phyloP scores from a whole-genome alignment of 2,113 vertebrate genomes.

The Salvelinus fontinalis region DNA sequence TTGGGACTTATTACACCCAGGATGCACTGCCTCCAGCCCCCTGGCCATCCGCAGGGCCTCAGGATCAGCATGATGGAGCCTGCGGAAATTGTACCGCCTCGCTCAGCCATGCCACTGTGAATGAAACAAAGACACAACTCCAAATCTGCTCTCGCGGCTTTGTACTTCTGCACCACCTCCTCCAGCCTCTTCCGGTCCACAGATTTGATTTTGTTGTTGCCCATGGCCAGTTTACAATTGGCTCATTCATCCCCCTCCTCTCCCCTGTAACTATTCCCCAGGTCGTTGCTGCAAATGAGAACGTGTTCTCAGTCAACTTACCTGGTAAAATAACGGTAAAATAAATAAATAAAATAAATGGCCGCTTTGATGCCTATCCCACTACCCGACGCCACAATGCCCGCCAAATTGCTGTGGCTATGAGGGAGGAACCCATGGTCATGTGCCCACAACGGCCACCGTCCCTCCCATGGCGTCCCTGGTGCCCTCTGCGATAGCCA shows the following conservation, averaged over 20 bases:
- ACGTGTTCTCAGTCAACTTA: no score
- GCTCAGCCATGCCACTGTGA: slow-evolving; percentile 51
- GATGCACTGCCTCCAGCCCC: slow-evolving; percentile 34
- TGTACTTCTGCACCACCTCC: slow-evolving; percentile 52
- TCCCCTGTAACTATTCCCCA: no score
- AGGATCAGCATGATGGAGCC: slow-evolving; percentile 29
- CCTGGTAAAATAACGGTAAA: no score
- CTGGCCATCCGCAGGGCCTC: slow-evolving; percentile 39
- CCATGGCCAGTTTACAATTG: slow-evolving; percentile 6
- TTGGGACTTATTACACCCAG: background rate
- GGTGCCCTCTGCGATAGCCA: slow-evolving; percentile 65
- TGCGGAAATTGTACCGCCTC: slow-evolving; percentile 38
- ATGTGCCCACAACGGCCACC: slow-evolving; percentile 57
- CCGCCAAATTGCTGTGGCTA: slow-evolving; percentile 57
- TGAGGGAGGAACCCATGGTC: slow-evolving; percentile 63
- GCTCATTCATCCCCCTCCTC: no score
- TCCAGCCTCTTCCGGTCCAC: slow-evolving; percentile 42
- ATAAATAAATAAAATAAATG: no score
- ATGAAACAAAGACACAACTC: slow-evolving; percentile 59
- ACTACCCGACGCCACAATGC: slow-evolving; percentile 62
- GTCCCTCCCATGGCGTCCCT: slow-evolving; percentile 65
- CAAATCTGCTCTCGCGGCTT: slow-evolving; percentile 26
- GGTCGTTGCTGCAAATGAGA: no score
- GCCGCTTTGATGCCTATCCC: slow-evolving; percentile 50
- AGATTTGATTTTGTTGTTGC: slow-evolving; percentile 43